Base-by-base conservation (phyloP, 2,113 vertebrate species). In the Lophochroa leadbeateri region DNA sequence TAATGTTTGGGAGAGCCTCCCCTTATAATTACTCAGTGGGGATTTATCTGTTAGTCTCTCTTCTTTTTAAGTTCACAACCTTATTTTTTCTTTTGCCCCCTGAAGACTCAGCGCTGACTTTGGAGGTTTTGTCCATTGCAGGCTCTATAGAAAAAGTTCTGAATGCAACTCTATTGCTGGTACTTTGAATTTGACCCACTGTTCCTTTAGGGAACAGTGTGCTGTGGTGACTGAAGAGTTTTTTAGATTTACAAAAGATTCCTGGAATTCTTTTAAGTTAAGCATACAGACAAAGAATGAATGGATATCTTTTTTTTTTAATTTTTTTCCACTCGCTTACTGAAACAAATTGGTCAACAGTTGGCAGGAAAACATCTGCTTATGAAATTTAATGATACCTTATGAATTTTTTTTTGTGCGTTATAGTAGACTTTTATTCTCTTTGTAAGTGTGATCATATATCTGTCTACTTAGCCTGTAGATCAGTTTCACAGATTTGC, bases 131-230 rank as follows among this genome's bases (percentile, higher is more conserved):
- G 43, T 91, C 88, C 64, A 35, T 95, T 90, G 27, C 65, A 33
- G 24, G 60, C 46, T 95, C 91, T 83, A 75, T 86, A 86, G 80
- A 94, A 94, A 93, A 92, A 64, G 77, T 94, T 82, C 60, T 92
- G 80, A 95, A 96, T 95, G 44, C 6, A 14, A 55, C 65, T 86
- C 25, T 86, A 4, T 95, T 94, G 88, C 92, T 80, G 44, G 49
- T 93, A 82, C 92, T 96, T 95, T 96, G 93, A 90, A 94, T 96
- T 67, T 96, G 87, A 93, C 88, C 80, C 83, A 78, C 55, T 60
- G 69, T 95, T 96, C 88, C 86, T 88, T 94, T 91, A 39, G 86
- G 83, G 72, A 95, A 55, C 76, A 90, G 44, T 94, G 35, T 86
- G 60, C 90, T 93, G 43, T 90, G 39, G 33, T 92, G 82, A 61